A percentile compares a stretch with the other conserved stretches of the same genome.
These are phyloP conservation scores for Bergia puertoricense DNA, from an alignment of 92 coral and sea anemone species.

Conservation along the genomic window DNA sequence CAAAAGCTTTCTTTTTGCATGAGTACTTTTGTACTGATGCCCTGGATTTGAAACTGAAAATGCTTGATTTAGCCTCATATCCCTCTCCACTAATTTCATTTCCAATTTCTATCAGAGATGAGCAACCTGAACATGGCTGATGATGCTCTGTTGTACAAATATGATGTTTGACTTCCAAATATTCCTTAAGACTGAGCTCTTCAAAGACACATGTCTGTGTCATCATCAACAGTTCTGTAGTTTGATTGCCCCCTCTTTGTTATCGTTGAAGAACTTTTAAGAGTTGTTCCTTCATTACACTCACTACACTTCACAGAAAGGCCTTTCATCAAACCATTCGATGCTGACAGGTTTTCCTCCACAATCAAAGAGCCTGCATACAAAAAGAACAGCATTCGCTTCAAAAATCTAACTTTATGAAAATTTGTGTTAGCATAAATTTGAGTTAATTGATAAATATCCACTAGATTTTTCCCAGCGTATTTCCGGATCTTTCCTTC, in stretches of 20 bases:
- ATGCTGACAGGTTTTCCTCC: conserved; percentile 39
- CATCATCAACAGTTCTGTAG: conserved; percentile 30
- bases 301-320: conserved; percentile 48
- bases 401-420: not conserved
- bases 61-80: conserved; percentile 48
- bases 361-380: conserved; percentile 44
- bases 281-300: conserved; percentile 41
- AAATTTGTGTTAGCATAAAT: not conserved
- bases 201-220: conserved; percentile 42
- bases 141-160: conserved; percentile 45
- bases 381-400: conserved; percentile 35
- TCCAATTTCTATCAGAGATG: conserved; percentile 37
- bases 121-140: conserved; percentile 46
- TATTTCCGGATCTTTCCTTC: no score
- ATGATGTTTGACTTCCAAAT: conserved; percentile 35
- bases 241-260: conserved; percentile 46
- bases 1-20: conserved; percentile 21
- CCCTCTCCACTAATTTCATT: conserved; percentile 27
- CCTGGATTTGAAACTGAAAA: conserved; percentile 49
- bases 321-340: conserved; percentile 51
- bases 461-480: no score
- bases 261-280: conserved; percentile 36
- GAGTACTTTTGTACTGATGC: conserved; percentile 33
- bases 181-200: conserved; percentile 42
- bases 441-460: not conserved